Percentiles rank a stretch among this genome's conserved stretches.
These are phyloP conservation scores for Hoplodrina ambigua DNA, from an alignment of 2,888 invertebrate species.

Conservation along the genomic window DNA sequence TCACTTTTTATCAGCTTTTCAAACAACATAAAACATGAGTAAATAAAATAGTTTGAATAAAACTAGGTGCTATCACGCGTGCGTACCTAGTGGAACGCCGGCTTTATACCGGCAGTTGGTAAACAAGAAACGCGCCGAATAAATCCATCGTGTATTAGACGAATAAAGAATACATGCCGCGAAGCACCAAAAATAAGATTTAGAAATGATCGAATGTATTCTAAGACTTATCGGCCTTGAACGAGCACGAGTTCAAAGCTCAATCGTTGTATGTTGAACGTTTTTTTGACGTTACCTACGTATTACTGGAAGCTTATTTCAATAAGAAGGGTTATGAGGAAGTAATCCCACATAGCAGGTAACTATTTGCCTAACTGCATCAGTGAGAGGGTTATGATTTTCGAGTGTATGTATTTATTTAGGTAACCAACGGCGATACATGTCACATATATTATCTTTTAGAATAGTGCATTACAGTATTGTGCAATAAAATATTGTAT, in stretches of 20 bases:
- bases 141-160: conserved; percentile 23
- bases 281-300: conserved; percentile 8
- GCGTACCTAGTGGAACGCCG: neutral
- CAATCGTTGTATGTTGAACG: neutral
- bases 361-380: too few species aligned
- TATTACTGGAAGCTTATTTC: conserved; percentile 4
- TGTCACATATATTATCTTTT: too few species aligned
- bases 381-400: too few species aligned
- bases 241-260: conserved; percentile 6
- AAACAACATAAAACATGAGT: neutral
- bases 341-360: neutral
- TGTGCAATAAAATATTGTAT: too few species aligned
- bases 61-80: neutral
- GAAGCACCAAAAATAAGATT: conserved; percentile 29
- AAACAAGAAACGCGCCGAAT: conserved; percentile 29
- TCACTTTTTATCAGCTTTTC: neutral
- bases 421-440: too few species aligned
- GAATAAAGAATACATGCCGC: neutral
- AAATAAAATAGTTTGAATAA: neutral
- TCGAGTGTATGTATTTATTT: too few species aligned
- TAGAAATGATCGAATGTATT: conserved; percentile 41
- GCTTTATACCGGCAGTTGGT: conserved; percentile 7
- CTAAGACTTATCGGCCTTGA: conserved; percentile 6
- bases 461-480: too few species aligned
- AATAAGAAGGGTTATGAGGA: conserved; percentile 6